Evolutionary conservation across 2,113 vertebrate genomes (phyloP), one percentile per base, ranked within the genome.

Genomic region (Ceyx margarethae): DNA sequence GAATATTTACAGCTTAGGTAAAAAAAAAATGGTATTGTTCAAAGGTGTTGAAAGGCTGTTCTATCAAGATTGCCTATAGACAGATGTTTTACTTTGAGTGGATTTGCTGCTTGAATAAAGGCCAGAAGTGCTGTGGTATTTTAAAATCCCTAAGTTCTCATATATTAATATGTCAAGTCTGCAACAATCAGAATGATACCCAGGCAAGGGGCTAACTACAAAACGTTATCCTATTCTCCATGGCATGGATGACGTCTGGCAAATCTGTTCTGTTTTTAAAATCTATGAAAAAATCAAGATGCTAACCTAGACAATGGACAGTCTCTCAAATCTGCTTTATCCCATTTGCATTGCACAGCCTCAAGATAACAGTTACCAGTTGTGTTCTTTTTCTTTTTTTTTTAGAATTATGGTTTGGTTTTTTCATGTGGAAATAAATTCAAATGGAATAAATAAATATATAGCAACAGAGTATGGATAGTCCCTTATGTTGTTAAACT

Each of bases 51-150:
- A 88, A 94, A 80, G 37, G 37, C 13, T 43, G 17, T 31, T 42
- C 53, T 53, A 5, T 84, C 62, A 73, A 7, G 11, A 43, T n/a
- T 62, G 14, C 54, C 58, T 71, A 17, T 5, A 82, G 28, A 15
- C 12, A 53, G 61, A 20, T 56, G 19, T 78, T 90, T 90, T 22
- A 71, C 40, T 86, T 42, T 33, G 25, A 79, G 51, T 89, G 69
- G 84, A 81, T 95, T 90, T 94, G 16, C 37, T 78, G 7, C 26
- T 91, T 90, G 61, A 86, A 94, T 75, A 81, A 68, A 81, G 57
- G 28, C 64, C 60, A 90, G 53, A 65, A 89, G 28, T n/a, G 45
- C 56, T 84, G 66, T 37, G 21, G 20, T 75, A 53, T 78, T 87
- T 91, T 31, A 88, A 88, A 83, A 81, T 65, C 80, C 43, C 26